Base-by-base conservation (phyloP, 1,140 invertebrate species). In the Microplitis mediator region DNA sequence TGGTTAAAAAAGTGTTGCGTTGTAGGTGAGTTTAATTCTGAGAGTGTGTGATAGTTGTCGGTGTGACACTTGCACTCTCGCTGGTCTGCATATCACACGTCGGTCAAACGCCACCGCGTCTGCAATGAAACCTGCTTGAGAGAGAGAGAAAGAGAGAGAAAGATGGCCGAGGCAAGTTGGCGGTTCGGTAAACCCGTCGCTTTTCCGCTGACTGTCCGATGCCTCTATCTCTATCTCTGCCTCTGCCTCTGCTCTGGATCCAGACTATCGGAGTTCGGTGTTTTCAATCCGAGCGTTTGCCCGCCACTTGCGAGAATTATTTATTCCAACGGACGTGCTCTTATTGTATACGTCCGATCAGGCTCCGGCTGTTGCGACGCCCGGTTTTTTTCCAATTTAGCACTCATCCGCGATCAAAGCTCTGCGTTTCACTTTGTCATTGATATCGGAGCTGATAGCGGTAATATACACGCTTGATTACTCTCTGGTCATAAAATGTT, bases 71-170 rank as follows among this genome's bases (percentile, higher is more conserved):
- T 35, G 32, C 60, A 60, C 67, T 65, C 54, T 66, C 45, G 54
- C 75, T 72, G 73, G 68, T 78, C 78, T 81, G 79, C 79, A 81
- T 81, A 83, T 84, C 81, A 80, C 81, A 80, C 81, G 79, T 81
- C 81, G 81, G 80, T 81, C 81, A 83, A 83, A 84, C 78, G 79
- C 76, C 76, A 82, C 78, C 80, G 74, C 73, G 74, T 75, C 75
- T 72, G 79, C 78, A 82, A 82, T 82, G 78, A 80, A 81, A 82
- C 81, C 76, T 77, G 74, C 78, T 79, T 79, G 78, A 76, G 73
- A 34, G 64, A 72, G 35, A 62, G 32, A 35, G 35, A 62, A n/a
- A 62, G 2, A 23, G 8, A 11, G 32, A 62, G 35, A 5, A 4
- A 62, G 60, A 62, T 62, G 5, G 35, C 8, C 16, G n/a, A 51